Evolutionary conservation across 2,888 invertebrate genomes (phyloP), one percentile per base, ranked within the genome.

Genomic region (Frankliniella intonsa): DNA sequence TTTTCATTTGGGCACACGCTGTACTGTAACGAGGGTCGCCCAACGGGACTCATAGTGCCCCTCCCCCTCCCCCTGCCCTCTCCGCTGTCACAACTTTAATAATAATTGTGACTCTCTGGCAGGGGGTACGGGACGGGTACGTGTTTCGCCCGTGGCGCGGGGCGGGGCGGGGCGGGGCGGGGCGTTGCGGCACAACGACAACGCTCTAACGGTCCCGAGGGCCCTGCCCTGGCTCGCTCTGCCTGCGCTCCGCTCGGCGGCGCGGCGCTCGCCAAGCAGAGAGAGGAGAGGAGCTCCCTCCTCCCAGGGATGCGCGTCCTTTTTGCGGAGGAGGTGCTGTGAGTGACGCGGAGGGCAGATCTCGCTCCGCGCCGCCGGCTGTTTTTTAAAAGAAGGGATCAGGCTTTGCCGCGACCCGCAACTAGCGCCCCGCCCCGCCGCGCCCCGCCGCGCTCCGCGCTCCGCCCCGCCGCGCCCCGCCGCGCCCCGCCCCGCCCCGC

Each of bases 121-220:
- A 38, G 38, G 38, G 38, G 38, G 38, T 2, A 5, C 3, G 5
- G 38, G 62, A 14, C 17, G 62, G 17, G 62, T 62, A 62, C 62
- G 62, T 62, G 62, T 62, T 62, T 62, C n/a, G 62, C 62, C 62
- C 62, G 76, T 69, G 69, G 38, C 81, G 50, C 80, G 80, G 55
- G 51, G 49, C 50, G 81, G 55, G 49, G 81, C 27, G 51, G 49
- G 9, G 81, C 11, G 62, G 55, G 49, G 81, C 27, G 51, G 49
- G 9, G 81, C 11, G 62, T 50, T 9, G 65, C 9, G 55, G 55
- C 14, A 2, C 55, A 8, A 17, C 55, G 55, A 55, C 55, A 55
- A 7, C 55, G 12, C 8, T 14, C 12, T 14, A 55, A 55, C 55
- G 55, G 55, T 55, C 55, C 7, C 2, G 14, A 55, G 55, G 55